A percentile compares a stretch with the other conserved stretches of the same genome.
Conservation (phyloP, 2,888 invertebrate species). For the Junonia oenone region DNA sequence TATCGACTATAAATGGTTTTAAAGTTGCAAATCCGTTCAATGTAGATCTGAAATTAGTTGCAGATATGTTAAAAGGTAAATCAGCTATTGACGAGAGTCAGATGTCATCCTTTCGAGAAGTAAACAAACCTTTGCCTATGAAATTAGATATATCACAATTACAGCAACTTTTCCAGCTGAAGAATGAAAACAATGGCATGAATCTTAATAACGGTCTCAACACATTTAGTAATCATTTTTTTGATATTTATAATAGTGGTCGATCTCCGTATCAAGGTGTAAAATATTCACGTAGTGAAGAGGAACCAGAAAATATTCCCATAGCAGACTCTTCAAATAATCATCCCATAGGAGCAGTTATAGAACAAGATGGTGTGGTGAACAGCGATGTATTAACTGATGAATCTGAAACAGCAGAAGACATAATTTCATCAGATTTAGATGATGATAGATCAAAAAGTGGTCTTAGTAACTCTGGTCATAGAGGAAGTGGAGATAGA, state of each 20-base stretch:
- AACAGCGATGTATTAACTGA: slow-evolving; percentile 52
- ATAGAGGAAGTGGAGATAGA: slow-evolving; percentile 45
- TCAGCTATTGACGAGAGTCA: slow-evolving; percentile 54
- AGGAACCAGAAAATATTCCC: slow-evolving; percentile 68
- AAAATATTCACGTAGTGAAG: slow-evolving; percentile 72
- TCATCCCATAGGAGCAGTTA: slow-evolving; percentile 71
- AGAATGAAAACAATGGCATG: slow-evolving; percentile 55
- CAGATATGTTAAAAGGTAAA: slow-evolving; percentile 71
- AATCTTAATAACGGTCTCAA: slow-evolving; percentile 47
- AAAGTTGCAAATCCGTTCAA: slow-evolving; percentile 76
- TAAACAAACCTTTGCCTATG: slow-evolving; percentile 49
- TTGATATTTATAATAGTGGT: slow-evolving; percentile 55
- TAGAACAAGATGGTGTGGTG: slow-evolving; percentile 59
- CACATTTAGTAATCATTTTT: slow-evolving; percentile 50
- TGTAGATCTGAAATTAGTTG: slow-evolving; percentile 67
- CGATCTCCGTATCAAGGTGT: slow-evolving; percentile 63
- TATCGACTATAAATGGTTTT: slow-evolving; percentile 70
- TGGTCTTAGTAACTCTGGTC: slow-evolving; percentile 36
- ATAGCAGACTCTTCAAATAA: slow-evolving; percentile 63
- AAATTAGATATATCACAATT: slow-evolving; percentile 61
- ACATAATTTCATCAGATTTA: slow-evolving; percentile 39
- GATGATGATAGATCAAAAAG: slow-evolving; percentile 50
- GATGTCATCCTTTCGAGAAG: slow-evolving; percentile 48
- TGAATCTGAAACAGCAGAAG: slow-evolving; percentile 47
- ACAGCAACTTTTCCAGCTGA: slow-evolving; percentile 50